Base-by-base conservation (phyloP, 2,888 invertebrate species). In the Caenorhabditis macrosperma region DNA sequence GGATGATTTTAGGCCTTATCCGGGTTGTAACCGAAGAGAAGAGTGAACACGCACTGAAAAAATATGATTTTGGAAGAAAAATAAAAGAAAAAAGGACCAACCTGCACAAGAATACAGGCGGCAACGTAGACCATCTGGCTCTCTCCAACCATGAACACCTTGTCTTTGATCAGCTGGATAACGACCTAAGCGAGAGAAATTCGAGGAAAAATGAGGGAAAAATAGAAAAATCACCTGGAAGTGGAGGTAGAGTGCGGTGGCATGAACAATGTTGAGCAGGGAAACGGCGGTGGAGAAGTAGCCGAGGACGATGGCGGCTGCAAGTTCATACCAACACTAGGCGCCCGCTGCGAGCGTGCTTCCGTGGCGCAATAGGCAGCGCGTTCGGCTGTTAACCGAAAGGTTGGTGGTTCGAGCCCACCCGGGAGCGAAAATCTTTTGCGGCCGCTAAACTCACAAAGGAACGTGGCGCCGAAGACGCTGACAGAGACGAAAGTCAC, bases 381-480 rank as follows among this genome's bases (percentile, higher is more conserved):
- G 95, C 95, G 95, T 95, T 95, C 95, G 95, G 95, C 95, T 95
- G 95, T 95, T 95, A 88, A 88, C 88, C 88, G 88, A 88, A 88
- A 88, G 88, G 88, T 88, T 87, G 88, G 87, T 88, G 87, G 88
- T 88, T 88, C 88, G 84, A 88, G 85, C 86, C 88, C 88, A 48
- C n/a, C 28, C 63, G 57, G 35, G 35, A 46, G 35, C 30, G 48
- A 67, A 57, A 67, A 2, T n/a, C n/a, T 35, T 50, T 50, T 26
- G 17, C 46, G 20, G 5, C 17, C 17, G 3, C 6, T 44, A 1
- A 41, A 35, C 61, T 52, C 35, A 79, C 79, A 63, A 4, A 76
- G 26, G 4, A 69, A 50, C 15, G 80, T 67, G 10, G 67, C 24
- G 10, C 76, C 7, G 41, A 72, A 68, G 12, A 80, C 67, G 57